Evolutionary conservation across 2,797 vertebrate genomes (phyloP).

Genomic region (Anguilla anguilla): DNA sequence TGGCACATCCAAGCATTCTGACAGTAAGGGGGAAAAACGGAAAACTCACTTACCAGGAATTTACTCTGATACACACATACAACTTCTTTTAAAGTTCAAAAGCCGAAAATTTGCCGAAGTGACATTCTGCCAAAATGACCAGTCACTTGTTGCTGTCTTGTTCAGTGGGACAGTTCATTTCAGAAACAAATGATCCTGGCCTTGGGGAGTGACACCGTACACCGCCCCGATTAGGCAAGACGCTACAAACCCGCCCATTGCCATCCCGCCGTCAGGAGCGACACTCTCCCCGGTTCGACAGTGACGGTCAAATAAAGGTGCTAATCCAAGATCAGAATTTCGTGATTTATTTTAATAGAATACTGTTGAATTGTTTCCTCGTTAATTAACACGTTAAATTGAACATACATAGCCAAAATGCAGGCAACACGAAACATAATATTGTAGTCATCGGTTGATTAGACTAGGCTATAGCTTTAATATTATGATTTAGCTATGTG

Average conservation of each 20-base stretch:
- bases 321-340: neutral
- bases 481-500: no score
- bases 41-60: slow-evolving; percentile 64
- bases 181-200: slow-evolving; percentile 61
- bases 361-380: neutral
- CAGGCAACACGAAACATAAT: no score
- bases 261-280: slow-evolving; percentile 28
- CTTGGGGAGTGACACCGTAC: slow-evolving; percentile 48
- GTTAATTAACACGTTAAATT: neutral
- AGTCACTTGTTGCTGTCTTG: slow-evolving; percentile 55
- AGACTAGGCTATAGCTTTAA: no score
- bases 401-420: neutral
- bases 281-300: neutral
- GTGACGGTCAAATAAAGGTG: neutral
- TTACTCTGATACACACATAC: slow-evolving; percentile 11
- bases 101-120: slow-evolving; percentile 24
- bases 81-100: slow-evolving; percentile 20
- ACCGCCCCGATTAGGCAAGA: slow-evolving; percentile 51
- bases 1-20: slow-evolving; percentile 8
- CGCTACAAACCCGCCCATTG: slow-evolving; percentile 1
- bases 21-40: slow-evolving; percentile 21
- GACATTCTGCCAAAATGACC: slow-evolving; percentile 44
- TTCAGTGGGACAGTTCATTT: slow-evolving; percentile 50
- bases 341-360: neutral
- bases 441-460: no score